Evolutionary conservation across 2,113 vertebrate genomes (phyloP).

Genomic region (Macroglossus sobrinus): DNA sequence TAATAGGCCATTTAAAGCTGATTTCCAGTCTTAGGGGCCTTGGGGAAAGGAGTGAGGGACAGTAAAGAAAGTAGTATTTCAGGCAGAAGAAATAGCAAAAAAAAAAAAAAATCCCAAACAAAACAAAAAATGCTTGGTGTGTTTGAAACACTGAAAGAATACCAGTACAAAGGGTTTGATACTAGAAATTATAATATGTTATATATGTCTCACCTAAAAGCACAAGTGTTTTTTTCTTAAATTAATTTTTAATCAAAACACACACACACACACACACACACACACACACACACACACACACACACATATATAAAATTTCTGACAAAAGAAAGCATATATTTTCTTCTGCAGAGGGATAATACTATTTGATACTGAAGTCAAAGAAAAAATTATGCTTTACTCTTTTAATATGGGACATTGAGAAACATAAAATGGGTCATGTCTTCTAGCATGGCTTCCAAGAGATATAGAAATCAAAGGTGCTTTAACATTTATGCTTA

Average conservation of each 20-base stretch:
- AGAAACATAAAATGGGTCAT: not conserved
- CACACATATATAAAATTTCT: too few relatives aligned
- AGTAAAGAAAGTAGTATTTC: not conserved
- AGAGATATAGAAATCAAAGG: not conserved
- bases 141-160: not conserved
- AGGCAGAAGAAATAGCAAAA: not conserved
- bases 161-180: not conserved
- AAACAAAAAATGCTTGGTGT: not conserved
- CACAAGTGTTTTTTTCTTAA: not conserved
- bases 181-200: too few relatives aligned
- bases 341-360: not conserved
- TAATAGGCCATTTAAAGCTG: not conserved
- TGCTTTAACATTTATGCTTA: conserved; percentile 55
- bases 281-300: too few relatives aligned
- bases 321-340: not conserved
- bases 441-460: not conserved
- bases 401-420: not conserved
- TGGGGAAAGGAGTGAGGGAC: not conserved
- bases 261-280: too few relatives aligned
- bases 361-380: not conserved
- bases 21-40: not conserved
- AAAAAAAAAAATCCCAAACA: not conserved
- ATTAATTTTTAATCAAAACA: not conserved
- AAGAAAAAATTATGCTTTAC: not conserved
- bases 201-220: not conserved